phyloP scores from a whole-genome alignment of 2,888 invertebrate species.

The Ommatoiulus sabulosus region DNA sequence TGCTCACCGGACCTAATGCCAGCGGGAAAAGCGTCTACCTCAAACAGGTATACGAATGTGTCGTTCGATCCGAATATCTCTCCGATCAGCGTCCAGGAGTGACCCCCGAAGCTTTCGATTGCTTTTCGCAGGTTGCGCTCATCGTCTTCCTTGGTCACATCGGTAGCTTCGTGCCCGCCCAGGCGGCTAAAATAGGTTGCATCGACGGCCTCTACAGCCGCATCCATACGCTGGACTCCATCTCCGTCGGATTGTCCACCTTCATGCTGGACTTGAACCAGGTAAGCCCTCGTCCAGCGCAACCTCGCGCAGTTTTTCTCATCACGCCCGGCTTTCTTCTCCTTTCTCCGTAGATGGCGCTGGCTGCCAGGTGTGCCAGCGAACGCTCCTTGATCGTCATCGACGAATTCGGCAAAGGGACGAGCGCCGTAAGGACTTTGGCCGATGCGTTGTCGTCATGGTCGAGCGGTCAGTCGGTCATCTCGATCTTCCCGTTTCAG shows the following conservation, averaged over 20 bases:
- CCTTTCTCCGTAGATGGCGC: conserved; percentile 73
- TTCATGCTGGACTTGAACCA: conserved; percentile 88
- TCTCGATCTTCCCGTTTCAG: conserved; percentile 66
- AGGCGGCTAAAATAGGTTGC: conserved; percentile 77
- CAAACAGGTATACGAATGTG: conserved; percentile 75
- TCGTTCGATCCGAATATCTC: neutral
- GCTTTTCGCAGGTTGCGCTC: conserved; percentile 72
- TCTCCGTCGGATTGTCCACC: conserved; percentile 82
- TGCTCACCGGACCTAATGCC: conserved; percentile 90
- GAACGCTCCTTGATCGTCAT: conserved; percentile 80
- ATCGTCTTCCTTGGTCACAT: conserved; percentile 88
- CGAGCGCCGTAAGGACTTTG: conserved; percentile 69
- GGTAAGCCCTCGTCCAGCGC: conserved; percentile 69
- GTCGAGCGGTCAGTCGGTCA: neutral
- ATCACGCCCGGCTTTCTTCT: neutral
- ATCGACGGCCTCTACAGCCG: conserved; percentile 81
- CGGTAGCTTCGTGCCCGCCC: conserved; percentile 90
- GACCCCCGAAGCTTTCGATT: too few relatives aligned
- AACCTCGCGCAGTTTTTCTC: neutral
- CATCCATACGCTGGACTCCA: conserved; percentile 81
- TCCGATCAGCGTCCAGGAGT: neutral
- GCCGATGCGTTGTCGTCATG: neutral
- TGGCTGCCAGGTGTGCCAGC: conserved; percentile 76
- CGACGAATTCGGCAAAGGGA: conserved; percentile 93
- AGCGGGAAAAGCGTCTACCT: conserved; percentile 93